Base-by-base conservation (phyloP, 2,888 invertebrate genomes). In the Thereva unica region DNA sequence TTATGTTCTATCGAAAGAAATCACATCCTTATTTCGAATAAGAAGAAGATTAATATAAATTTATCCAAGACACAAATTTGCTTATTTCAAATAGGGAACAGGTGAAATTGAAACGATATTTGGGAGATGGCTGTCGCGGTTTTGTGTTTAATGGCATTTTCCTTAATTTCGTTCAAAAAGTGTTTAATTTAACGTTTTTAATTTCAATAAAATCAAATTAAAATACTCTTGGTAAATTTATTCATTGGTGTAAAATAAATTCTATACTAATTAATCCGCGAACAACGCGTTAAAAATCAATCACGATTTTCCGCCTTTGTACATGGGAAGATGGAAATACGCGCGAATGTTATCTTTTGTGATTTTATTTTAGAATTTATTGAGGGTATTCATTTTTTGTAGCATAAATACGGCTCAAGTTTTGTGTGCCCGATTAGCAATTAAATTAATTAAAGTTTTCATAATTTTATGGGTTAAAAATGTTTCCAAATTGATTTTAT, bases 311-410 rank as follows among this genome's bases (percentile, higher is more conserved):
- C n/a, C n/a, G n/a, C 9, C 12, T 9, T 47, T 47, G 5, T 52
- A 6, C n/a, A 35, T 10, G 35, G 34, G 7, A 6, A 34, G n/a
- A 34, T 52, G 23, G 37, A 47, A 38, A 59, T 59, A 47, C 47
- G 59, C 59, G 59, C 59, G 59, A 59, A 59, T 59, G 42, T 59
- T 59, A 37, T 47, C 59, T 59, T 37, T 59, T 59, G 59, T 47
- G 37, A 45, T 40, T 38, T 59, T 47, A 23, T 23, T 23, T 23
- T 23, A 23, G 23, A 23, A 23, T 59, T 38, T 12, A 42, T 49
- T 49, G 59, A 49, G 37, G 10, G 47, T 35, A 10, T 12, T 37
- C 10, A 38, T 8, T 38, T 35, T 23, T 37, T 42, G 9, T 45
- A 10, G 37, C 12, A 59, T 10, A 56, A 40, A 55, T 41, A 55